phyloP scores from a whole-genome alignment of 1,140 invertebrate species.

The Microvelia longipes region DNA sequence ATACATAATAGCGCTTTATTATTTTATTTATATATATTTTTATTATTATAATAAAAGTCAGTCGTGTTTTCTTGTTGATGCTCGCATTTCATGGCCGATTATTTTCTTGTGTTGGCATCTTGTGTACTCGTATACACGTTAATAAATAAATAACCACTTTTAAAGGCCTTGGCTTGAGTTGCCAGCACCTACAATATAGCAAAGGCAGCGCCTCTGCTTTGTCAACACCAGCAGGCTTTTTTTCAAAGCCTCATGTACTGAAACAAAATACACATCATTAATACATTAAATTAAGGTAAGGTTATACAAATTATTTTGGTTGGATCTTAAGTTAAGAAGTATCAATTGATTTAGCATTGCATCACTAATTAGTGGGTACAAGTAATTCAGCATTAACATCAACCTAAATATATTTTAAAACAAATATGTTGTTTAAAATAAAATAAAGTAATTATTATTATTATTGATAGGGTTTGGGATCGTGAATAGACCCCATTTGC shows the following conservation, averaged over 20 bases:
- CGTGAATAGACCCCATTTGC: no score
- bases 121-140: background rate
- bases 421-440: no score
- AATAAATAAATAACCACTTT: background rate
- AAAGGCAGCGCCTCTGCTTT: background rate
- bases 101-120: conserved; percentile 6
- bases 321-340: no score
- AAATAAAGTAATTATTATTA: background rate
- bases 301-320: no score
- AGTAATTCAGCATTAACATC: no score
- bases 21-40: conserved; percentile 13
- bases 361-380: no score
- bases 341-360: no score
- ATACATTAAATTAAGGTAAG: no score
- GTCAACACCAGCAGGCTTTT: background rate
- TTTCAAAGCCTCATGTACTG: conserved; percentile 15
- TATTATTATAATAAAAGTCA: conserved; percentile 21
- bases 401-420: no score
- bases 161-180: background rate
- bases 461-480: no score
- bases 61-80: conserved; percentile 17
- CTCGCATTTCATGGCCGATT: background rate
- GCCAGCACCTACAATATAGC: background rate
- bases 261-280: conserved; percentile 11
- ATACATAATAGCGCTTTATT: conserved; percentile 20